A percentile compares a stretch with the other conserved stretches of the same genome.
These are phyloP conservation scores for Drosophila funebris DNA, from an alignment of 1,140 invertebrate genomes.

Conservation along the genomic window DNA sequence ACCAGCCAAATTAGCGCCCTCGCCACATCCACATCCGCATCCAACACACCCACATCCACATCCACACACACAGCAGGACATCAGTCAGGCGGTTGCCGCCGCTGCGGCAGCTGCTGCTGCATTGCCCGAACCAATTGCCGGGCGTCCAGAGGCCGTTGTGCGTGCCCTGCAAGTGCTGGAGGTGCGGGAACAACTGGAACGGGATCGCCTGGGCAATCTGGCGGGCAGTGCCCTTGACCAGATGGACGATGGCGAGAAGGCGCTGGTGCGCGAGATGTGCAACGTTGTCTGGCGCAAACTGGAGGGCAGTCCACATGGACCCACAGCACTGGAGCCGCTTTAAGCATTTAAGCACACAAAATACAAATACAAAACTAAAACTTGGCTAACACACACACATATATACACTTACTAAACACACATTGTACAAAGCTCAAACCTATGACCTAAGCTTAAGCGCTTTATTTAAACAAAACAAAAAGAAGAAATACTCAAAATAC, in stretches of 20 bases:
- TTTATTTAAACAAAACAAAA: constrained; percentile 41
- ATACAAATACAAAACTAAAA: constrained; percentile 17
- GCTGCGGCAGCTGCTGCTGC: constrained; percentile 77
- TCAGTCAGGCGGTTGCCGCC: constrained; percentile 58
- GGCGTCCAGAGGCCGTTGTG: constrained; percentile 94
- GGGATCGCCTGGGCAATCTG: constrained; percentile 83
- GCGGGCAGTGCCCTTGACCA: constrained; percentile 84
- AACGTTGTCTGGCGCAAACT: constrained; percentile 91
- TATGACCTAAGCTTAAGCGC: constrained; percentile 64
- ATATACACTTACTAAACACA: constrained; percentile 57
- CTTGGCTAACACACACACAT: constrained; percentile 62
- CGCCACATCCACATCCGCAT: constrained; percentile 38
- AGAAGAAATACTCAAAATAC: constrained; percentile 64
- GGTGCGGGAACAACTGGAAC: constrained; percentile 94
- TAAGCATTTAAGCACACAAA: constrained; percentile 38
- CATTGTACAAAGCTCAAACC: constrained; percentile 73
- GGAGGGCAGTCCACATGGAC: constrained; percentile 84
- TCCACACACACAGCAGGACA: constrained; percentile 38
- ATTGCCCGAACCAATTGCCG: constrained; percentile 84
- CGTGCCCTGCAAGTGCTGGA: constrained; percentile 95
- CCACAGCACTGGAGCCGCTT: constrained; percentile 66
- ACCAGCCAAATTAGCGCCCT: constrained; percentile 82
- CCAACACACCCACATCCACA: constrained; percentile 2
- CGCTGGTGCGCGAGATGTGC: constrained; percentile 97
- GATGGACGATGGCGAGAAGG: constrained; percentile 95